These are phyloP conservation scores for Dinomys branickii DNA, from an alignment of 2,113 vertebrate species.

Conservation along the genomic window DNA sequence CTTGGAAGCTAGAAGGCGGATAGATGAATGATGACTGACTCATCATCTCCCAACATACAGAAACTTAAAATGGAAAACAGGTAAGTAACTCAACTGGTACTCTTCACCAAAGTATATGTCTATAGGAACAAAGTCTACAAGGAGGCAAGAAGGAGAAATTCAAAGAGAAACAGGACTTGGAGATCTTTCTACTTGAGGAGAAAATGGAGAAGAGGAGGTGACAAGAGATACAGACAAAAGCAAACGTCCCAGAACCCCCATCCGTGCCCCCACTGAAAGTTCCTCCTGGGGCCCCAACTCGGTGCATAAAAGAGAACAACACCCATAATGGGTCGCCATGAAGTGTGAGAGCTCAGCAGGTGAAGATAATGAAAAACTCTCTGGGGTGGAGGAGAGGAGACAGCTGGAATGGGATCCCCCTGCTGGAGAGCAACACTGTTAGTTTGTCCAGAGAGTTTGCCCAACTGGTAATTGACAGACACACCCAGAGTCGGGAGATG, in stretches of 20 bases:
- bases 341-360: slow-evolving; percentile 25
- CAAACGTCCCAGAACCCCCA: background rate
- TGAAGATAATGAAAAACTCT: background rate
- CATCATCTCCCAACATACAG: slow-evolving; percentile 31
- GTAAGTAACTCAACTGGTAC: background rate
- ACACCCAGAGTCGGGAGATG: background rate
- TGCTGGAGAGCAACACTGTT: background rate
- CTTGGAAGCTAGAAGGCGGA: slow-evolving; percentile 26
- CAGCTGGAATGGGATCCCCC: background rate
- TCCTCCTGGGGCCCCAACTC: background rate
- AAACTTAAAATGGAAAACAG: slow-evolving; percentile 26
- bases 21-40: slow-evolving; percentile 28
- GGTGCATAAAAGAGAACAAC: background rate
- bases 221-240: background rate
- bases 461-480: background rate
- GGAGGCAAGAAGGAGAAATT: background rate
- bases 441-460: background rate
- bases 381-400: background rate
- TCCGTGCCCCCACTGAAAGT: background rate
- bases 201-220: background rate
- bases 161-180: background rate
- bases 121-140: background rate
- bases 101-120: background rate
- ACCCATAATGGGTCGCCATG: background rate
- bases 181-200: background rate